A percentile compares a stretch with the other conserved stretches of the same genome.
These are phyloP conservation scores for Speoplatyrhinus poulsoni DNA, from an alignment of 2,113 vertebrate genomes.

Conservation along the genomic window DNA sequence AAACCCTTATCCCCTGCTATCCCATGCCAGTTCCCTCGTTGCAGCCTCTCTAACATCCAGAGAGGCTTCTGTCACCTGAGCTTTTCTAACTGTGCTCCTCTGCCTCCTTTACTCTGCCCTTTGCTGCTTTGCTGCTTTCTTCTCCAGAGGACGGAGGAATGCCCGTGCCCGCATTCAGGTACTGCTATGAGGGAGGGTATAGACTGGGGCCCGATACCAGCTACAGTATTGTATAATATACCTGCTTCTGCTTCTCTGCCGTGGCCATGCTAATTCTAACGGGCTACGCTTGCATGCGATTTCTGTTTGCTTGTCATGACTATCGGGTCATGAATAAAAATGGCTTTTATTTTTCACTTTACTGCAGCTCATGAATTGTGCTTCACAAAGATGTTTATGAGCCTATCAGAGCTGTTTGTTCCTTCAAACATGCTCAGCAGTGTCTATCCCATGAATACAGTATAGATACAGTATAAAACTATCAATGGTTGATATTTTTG, in stretches of 20 bases:
- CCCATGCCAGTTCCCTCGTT: conserved; percentile 31
- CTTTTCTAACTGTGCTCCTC: conserved; percentile 84
- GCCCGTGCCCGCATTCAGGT: conserved; percentile 97
- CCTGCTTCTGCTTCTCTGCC: conserved; percentile 22
- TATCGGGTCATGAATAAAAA: conserved; percentile 1
- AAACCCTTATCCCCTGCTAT: conserved; percentile 16
- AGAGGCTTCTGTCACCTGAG: conserved; percentile 59
- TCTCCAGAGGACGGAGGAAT: conserved; percentile 99
- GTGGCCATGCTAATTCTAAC: conserved; percentile 18
- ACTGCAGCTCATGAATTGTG: not conserved
- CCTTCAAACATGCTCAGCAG: not conserved
- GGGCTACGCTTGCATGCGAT: conserved; percentile 26
- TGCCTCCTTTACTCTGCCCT: conserved; percentile 84
- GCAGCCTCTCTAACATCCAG: conserved; percentile 38
- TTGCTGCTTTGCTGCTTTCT: conserved; percentile 87
- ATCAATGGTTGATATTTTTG: not conserved
- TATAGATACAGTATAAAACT: not conserved
- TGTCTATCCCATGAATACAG: not conserved
- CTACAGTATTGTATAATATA: conserved; percentile 1
- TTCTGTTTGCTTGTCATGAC: not conserved
- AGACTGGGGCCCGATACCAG: not conserved
- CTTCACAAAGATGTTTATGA: conserved; percentile 8
- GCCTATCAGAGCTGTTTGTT: not conserved
- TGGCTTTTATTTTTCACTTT: conserved; percentile 6
- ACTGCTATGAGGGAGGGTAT: conserved; percentile 65